Evolutionary conservation across 1,140 invertebrate genomes (phyloP), one percentile per base, ranked within the genome.

Genomic region (Lasioglossum baleicum): DNA sequence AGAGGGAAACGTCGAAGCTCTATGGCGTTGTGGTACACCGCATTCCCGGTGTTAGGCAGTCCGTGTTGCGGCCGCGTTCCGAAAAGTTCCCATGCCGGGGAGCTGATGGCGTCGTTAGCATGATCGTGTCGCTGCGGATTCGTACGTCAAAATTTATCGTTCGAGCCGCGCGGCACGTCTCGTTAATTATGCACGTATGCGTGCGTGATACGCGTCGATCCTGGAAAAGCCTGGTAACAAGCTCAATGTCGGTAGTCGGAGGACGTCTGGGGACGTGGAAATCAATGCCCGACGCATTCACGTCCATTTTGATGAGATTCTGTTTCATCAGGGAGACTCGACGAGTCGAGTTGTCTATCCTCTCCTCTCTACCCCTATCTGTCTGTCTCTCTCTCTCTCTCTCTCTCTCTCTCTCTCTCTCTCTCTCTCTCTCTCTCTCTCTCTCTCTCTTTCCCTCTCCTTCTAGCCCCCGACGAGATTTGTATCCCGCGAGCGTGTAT

Each of bases 121-220:
- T 83, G 78, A 83, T 85, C 69, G 75, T 83, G 82, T 86, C 80
- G 76, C 76, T 86, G 84, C 65, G 87, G 86, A 82, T 84, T 87
- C 76, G 72, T 87, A 88, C 82, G 87, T 88, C 88, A 88, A 86
- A 88, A 87, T 89, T 87, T 80, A 88, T 80, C 86, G 81, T 72
- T 84, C 69, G 51, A 69, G 51, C 75, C 71, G 81, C 73, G 72
- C 65, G 77, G 71, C 77, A 76, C 81, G 83, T 86, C 83, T 67
- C 81, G 86, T 87, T 87, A 89, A 88, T 88, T 89, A 88, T 89
- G 87, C 84, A 89, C 84, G 86, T 87, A 87, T 82, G 68, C 78
- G 82, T 63, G 64, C 81, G 83, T 77, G 81, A 86, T 76, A 63
- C 65, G 58, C 64, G 80, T 51, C 75, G 83, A 80, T 75, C 68